phyloP scores from a whole-genome alignment of 2,888 invertebrate genomes.

The Chymomyza fuscimana region DNA sequence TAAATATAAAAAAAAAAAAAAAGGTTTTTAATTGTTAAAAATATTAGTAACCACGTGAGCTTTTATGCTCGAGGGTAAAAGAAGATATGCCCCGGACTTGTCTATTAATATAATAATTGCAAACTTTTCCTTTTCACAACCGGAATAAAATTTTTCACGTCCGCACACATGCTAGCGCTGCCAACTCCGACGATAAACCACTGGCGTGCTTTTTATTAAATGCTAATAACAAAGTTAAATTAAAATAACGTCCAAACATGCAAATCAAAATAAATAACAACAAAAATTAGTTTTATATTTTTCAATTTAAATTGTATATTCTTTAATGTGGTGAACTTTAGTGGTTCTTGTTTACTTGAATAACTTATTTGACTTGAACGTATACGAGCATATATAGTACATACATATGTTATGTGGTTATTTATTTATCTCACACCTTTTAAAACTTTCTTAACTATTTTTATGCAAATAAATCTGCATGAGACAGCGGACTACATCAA shows the following conservation, averaged over 20 bases:
- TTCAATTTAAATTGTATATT: background rate
- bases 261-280: background rate
- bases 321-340: background rate
- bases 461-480: slow-evolving; percentile 4
- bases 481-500: slow-evolving; percentile 2
- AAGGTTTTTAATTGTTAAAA: no score
- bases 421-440: background rate
- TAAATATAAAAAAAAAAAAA: no score
- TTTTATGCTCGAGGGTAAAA: no score
- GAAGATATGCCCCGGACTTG: no score
- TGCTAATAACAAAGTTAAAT: background rate
- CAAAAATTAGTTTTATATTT: background rate
- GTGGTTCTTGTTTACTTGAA: background rate
- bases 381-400: background rate
- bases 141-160: no score
- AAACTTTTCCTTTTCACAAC: no score
- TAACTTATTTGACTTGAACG: background rate
- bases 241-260: background rate
- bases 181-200: no score
- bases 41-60: no score
- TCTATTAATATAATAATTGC: no score
- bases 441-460: background rate
- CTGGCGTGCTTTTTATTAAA: no score
- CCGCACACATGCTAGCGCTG: no score
- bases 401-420: background rate